phyloP scores from a whole-genome alignment of 1,140 invertebrate species.

The Brachionus calyciflorus region DNA sequence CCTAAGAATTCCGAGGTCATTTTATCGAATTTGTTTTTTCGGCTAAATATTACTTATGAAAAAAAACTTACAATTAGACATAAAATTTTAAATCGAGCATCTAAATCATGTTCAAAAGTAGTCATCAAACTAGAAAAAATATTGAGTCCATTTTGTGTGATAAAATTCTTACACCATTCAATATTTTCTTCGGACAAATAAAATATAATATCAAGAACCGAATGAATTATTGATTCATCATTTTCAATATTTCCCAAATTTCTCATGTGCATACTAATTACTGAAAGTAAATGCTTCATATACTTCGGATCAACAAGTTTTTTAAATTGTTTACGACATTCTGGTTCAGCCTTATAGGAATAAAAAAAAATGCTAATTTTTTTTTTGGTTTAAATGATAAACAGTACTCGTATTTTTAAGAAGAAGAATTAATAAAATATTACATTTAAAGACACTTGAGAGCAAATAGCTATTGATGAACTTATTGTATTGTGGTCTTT shows the following conservation, averaged over 20 bases:
- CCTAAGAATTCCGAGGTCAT: too few species aligned
- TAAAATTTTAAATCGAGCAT: neutral
- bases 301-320: neutral
- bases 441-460: constrained; percentile 27
- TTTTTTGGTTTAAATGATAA: too few species aligned
- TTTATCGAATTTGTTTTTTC: too few species aligned
- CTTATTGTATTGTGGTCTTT: constrained; percentile 26
- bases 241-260: neutral
- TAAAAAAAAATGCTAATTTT: too few species aligned
- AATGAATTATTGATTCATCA: constrained; percentile 8
- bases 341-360: neutral
- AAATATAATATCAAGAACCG: constrained; percentile 19
- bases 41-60: neutral
- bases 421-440: neutral
- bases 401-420: constrained; percentile 8
- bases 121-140: neutral
- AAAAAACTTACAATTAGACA: neutral
- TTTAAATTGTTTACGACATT: constrained; percentile 9
- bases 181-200: constrained; percentile 15
- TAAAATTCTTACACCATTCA: constrained; percentile 22
- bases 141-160: constrained; percentile 8
- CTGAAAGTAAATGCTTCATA: neutral
- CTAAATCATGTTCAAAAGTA: neutral
- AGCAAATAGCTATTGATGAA: constrained; percentile 16
- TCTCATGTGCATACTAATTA: neutral